Evolutionary conservation across 2,888 invertebrate genomes (phyloP).

Genomic region (Fabriciana adippe): DNA sequence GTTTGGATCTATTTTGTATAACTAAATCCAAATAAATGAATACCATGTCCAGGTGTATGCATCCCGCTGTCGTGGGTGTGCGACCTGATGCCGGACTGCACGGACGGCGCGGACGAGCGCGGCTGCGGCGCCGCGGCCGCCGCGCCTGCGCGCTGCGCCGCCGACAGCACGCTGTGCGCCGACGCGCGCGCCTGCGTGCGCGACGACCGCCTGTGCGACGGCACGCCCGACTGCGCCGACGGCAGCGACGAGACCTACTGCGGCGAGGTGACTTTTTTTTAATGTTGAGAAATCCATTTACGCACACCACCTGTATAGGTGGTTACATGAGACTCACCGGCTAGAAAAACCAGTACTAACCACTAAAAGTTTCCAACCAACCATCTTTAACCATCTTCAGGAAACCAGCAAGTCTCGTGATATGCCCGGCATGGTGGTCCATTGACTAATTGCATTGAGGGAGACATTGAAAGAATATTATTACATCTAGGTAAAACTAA

Average conservation of each 20-base stretch:
- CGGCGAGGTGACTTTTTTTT: slow-evolving; percentile 41
- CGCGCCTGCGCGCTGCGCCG: slow-evolving; percentile 62
- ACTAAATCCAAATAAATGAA: too few relatives aligned
- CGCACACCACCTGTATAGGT: too few relatives aligned
- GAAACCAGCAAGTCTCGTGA: too few relatives aligned
- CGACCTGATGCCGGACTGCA: slow-evolving; percentile 91
- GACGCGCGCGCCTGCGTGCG: slow-evolving; percentile 85
- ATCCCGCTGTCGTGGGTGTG: slow-evolving; percentile 90
- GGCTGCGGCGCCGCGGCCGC: slow-evolving; percentile 48
- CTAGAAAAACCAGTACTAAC: too few relatives aligned
- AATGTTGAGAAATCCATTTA: neutral
- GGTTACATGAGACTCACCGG: too few relatives aligned
- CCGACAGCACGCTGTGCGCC: slow-evolving; percentile 84
- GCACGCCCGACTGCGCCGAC: slow-evolving; percentile 75
- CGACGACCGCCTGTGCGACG: slow-evolving; percentile 88
- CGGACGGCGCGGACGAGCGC: slow-evolving; percentile 90
- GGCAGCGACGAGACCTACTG: slow-evolving; percentile 87
- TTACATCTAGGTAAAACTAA: too few relatives aligned
- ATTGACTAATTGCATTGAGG: too few relatives aligned
- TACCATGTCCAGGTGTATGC: slow-evolving; percentile 83
- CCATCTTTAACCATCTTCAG: too few relatives aligned
- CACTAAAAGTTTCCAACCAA: too few relatives aligned
- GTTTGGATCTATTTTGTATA: too few relatives aligned
- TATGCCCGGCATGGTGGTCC: too few relatives aligned
- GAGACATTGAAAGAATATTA: too few relatives aligned